Conservation (phyloP, 2,797 vertebrate species). For the Bufotes viridis region DNA sequence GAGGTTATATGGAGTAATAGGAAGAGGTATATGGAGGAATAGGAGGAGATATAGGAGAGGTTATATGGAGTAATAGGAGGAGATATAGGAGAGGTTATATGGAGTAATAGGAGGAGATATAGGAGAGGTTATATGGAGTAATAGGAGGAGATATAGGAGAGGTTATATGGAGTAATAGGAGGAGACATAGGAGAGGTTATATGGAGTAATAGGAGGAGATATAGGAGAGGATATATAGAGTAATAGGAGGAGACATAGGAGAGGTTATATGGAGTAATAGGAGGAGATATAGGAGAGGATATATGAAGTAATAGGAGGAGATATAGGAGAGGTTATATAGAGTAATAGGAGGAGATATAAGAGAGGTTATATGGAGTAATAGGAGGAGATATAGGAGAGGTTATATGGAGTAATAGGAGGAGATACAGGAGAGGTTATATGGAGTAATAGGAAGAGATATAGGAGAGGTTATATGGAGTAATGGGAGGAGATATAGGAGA, state of each 20-base stretch:
- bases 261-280: slow-evolving; percentile 6
- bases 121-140: slow-evolving; percentile 25
- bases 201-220: slow-evolving; percentile 19
- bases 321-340: not conserved
- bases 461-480: not conserved
- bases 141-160: not conserved
- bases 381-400: not conserved
- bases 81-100: not conserved
- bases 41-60: not conserved
- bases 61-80: slow-evolving; percentile 6
- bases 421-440: not conserved
- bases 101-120: not conserved
- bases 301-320: not conserved
- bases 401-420: slow-evolving; percentile 10
- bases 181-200: not conserved
- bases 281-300: not conserved
- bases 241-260: not conserved
- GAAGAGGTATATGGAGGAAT: not conserved
- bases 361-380: not conserved
- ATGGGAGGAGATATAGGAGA: slow-evolving; percentile 3
- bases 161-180: slow-evolving; percentile 19
- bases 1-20: slow-evolving; percentile 5
- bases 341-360: not conserved
- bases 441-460: not conserved
- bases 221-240: not conserved